These are phyloP conservation scores for Flabesymbios commensalis DNA, from an alignment of 2,888 invertebrate species.

Conservation along the genomic window DNA sequence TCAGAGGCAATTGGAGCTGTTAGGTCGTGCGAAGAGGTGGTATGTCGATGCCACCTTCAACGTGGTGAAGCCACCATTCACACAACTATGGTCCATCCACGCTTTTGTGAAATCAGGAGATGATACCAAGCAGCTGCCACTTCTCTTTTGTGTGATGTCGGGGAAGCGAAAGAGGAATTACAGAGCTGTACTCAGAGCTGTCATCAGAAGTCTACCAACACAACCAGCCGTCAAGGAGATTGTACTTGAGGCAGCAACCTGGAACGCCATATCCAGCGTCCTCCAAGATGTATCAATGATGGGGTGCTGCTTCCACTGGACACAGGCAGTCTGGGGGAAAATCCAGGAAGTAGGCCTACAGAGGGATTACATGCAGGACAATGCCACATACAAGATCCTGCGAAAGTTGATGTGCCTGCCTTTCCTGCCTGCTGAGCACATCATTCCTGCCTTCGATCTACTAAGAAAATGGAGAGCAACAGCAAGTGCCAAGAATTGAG, in stretches of 20 bases:
- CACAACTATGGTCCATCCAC: not conserved
- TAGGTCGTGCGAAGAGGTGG: not conserved
- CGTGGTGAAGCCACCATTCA: not conserved
- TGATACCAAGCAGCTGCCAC: not conserved
- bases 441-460: no score
- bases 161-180: not conserved
- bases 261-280: not conserved
- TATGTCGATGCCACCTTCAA: not conserved
- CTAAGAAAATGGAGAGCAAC: no score
- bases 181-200: not conserved
- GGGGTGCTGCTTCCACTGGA: not conserved
- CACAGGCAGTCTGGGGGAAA: not conserved
- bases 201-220: not conserved
- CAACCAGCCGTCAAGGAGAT: not conserved
- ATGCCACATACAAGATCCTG: not conserved
- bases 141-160: not conserved
- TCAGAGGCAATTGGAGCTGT: not conserved
- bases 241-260: not conserved
- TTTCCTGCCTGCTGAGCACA: not conserved
- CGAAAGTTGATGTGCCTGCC: not conserved
- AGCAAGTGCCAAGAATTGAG: no score
- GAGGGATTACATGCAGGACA: not conserved
- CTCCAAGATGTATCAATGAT: not conserved
- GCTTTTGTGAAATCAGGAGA: not conserved
- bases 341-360: not conserved